Evolutionary conservation across 2,113 vertebrate genomes (phyloP), one percentile per base, ranked within the genome.

Genomic region (Semnornis frantzii): DNA sequence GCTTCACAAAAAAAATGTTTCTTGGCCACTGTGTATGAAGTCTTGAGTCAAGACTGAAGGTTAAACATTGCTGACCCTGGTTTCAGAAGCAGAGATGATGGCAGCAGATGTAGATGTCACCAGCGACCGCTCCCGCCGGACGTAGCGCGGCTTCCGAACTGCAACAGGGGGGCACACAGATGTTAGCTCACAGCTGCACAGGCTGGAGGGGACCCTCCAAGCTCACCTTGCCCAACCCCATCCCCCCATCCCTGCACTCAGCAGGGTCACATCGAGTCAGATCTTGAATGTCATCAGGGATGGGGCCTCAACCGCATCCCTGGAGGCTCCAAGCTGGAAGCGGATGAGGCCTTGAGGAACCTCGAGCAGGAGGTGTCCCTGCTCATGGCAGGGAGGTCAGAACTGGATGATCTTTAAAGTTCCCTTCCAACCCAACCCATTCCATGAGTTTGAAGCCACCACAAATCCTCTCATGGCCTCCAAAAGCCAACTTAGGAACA

Each of bases 81-180:
- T 97, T 63, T 98, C 97, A 2, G 80, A 79, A 15, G 94, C 79
- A 48, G 97, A 76, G 62, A 94, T 59, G 14, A 93, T 92, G 34
- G 94, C 44, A 48, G 93, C 84, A 63, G 96, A 93, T 4, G 46
- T 4, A 19, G 96, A 89, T 9, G 91, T 91, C 68, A 91, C 93
- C 5, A 87, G 94, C 4, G 97, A 96, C 50, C 97, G 92, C 23
- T 98, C 98, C 5, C 97, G 96, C 64, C 98, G 62, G 86, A 98
- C 96, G 2, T 98, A 98, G 19, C 98, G 97, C 1, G 98, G 98
- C 89, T 98, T 98, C 76, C 98, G 96, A 82, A 97, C 98, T 98
- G 96, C 39, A 96, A 97, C 0, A 37, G 62, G 27, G 27, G 18
- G 65, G 37, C n/a, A 84, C 48, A 89, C 60, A 86, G 57, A 50